These are phyloP conservation scores for Oreochromis aureus DNA, from an alignment of 2,113 vertebrate species.

Conservation along the genomic window DNA sequence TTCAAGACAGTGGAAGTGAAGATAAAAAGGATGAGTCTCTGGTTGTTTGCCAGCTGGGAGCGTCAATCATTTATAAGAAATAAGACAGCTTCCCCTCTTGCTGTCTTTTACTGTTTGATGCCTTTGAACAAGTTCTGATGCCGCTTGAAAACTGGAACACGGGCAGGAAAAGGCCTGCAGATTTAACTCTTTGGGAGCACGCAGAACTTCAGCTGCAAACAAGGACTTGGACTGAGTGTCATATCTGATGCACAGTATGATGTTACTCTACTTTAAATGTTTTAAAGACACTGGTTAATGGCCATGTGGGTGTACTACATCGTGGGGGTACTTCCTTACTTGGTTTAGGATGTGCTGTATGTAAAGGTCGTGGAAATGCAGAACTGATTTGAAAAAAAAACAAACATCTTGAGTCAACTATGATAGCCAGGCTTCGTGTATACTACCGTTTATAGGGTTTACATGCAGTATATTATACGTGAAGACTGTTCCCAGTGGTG, in stretches of 20 bases:
- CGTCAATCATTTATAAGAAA: slow-evolving; percentile 38
- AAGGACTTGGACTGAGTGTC: background rate
- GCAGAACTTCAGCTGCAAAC: background rate
- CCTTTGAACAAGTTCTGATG: slow-evolving; percentile 34
- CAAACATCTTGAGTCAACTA: background rate
- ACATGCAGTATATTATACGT: background rate
- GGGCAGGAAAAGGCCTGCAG: background rate
- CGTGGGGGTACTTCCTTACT: background rate
- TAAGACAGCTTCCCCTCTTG: background rate
- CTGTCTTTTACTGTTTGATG: slow-evolving; percentile 33
- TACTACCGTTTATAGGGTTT: background rate
- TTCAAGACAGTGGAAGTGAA: background rate
- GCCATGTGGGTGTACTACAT: background rate
- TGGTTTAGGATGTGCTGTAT: background rate
- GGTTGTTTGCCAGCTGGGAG: slow-evolving; percentile 27
- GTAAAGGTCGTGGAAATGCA: background rate
- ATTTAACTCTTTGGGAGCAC: background rate
- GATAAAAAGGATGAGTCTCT: slow-evolving; percentile 24
- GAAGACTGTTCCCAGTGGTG: background rate
- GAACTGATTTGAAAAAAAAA: background rate
- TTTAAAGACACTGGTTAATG: background rate
- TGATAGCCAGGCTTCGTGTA: background rate
- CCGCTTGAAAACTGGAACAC: slow-evolving; percentile 20
- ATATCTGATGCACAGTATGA: background rate
- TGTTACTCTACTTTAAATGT: background rate